These are phyloP conservation scores for Eupsittula cactorum DNA, from an alignment of 2,113 vertebrate species.

Conservation along the genomic window DNA sequence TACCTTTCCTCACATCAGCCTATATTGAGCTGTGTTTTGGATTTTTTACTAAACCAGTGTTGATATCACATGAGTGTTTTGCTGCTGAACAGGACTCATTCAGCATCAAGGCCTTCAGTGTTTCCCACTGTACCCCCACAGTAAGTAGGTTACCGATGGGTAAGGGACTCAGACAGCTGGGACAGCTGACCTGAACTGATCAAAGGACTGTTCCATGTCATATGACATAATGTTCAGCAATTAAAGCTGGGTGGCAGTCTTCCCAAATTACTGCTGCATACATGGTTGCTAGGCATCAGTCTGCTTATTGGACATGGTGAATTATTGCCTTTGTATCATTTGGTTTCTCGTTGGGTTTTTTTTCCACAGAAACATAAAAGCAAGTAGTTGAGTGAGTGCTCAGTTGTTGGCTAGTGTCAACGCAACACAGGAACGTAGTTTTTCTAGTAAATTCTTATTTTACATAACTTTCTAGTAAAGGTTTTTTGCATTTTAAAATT, in stretches of 20 bases:
- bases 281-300: not conserved
- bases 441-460: not conserved
- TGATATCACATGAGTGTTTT: not conserved
- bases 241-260: not conserved
- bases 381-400: not conserved
- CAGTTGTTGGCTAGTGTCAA: not conserved
- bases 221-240: not conserved
- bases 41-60: not conserved
- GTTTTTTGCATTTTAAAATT: not conserved
- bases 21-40: not conserved
- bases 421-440: not conserved
- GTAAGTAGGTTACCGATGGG: not conserved
- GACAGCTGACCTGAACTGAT: not conserved
- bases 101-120: not conserved
- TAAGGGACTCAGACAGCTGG: not conserved
- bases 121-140: not conserved
- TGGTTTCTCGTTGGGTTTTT: not conserved
- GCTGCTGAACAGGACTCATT: fast-evolving
- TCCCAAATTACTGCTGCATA: not conserved
- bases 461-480: not conserved
- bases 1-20: not conserved
- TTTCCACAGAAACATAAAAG: not conserved
- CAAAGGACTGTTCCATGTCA: not conserved
- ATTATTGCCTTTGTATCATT: not conserved
- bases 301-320: not conserved